phyloP scores from a whole-genome alignment of 2,888 invertebrate genomes.

The Dorcus hopei region DNA sequence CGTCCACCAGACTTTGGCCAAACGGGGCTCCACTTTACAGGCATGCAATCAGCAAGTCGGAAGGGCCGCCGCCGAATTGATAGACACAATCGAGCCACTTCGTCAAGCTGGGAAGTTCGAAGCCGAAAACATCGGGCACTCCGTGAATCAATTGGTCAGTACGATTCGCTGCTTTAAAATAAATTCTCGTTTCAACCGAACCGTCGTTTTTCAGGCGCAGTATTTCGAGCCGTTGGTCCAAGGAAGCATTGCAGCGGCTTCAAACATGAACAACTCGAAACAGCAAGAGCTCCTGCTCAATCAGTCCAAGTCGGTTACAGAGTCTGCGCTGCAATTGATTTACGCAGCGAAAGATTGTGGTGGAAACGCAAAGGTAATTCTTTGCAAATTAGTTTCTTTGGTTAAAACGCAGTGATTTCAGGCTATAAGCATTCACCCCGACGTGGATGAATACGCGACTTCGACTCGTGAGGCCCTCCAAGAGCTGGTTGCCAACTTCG shows the following conservation, averaged over 20 bases:
- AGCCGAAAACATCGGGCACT: constrained; percentile 90
- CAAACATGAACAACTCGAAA: constrained; percentile 82
- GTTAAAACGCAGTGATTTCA: constrained; percentile 37
- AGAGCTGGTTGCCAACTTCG: constrained; percentile 77
- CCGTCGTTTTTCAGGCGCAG: constrained; percentile 50
- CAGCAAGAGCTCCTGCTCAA: constrained; percentile 85
- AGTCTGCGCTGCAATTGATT: constrained; percentile 84
- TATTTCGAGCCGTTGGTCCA: constrained; percentile 85
- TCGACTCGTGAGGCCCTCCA: constrained; percentile 75
- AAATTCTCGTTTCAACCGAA: neutral
- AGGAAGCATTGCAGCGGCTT: constrained; percentile 83
- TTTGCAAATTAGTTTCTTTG: neutral
- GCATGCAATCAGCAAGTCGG: constrained; percentile 51
- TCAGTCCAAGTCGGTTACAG: constrained; percentile 91
- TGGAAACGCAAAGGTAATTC: constrained; percentile 80
- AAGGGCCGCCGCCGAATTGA: constrained; percentile 71
- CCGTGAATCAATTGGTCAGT: constrained; percentile 69
- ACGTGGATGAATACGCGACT: constrained; percentile 77
- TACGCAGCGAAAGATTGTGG: constrained; percentile 84
- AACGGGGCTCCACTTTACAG: constrained; percentile 48
- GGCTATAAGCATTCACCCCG: constrained; percentile 76
- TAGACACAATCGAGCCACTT: constrained; percentile 82
- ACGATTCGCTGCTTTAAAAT: neutral
- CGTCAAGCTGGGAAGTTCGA: constrained; percentile 82
- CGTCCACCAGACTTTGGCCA: constrained; percentile 52